Conservation (phyloP, 2,888 invertebrate species). For the Andricus quercusramuli region DNA sequence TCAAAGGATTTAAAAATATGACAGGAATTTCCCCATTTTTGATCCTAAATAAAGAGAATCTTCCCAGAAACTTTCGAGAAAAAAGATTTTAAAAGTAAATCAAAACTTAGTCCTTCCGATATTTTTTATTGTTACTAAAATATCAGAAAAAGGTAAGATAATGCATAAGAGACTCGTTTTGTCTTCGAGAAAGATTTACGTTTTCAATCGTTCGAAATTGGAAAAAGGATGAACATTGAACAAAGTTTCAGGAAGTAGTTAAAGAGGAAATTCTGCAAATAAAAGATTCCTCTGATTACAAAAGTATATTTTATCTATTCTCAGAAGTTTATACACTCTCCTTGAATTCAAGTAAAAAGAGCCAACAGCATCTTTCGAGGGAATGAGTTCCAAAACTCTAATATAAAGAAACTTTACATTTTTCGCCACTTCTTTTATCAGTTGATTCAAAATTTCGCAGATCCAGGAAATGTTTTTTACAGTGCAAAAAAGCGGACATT, state of each 20-base stretch:
- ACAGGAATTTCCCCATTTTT: no score
- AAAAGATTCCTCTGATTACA: slow-evolving; percentile 1
- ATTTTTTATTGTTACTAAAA: no score
- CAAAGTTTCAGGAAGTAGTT: not conserved
- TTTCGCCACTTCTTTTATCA: not conserved
- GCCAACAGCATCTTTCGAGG: not conserved
- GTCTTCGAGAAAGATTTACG: not conserved
- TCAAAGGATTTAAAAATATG: no score
- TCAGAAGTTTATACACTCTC: not conserved
- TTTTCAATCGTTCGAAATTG: not conserved
- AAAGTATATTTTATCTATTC: not conserved
- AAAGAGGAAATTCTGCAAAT: not conserved
- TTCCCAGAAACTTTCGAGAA: no score
- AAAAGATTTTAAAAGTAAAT: no score
- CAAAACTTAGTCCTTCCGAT: no score
- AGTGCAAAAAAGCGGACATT: not conserved
- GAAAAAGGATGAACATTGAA: not conserved
- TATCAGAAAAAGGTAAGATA: not conserved
- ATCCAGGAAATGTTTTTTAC: not conserved
- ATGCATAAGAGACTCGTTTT: not conserved
- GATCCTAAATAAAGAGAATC: no score
- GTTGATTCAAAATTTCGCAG: not conserved
- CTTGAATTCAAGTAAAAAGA: not conserved
- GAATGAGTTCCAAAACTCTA: not conserved
- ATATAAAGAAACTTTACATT: not conserved